Base-by-base conservation (phyloP, 2,113 vertebrate genomes). In the Neotoma lepida region DNA sequence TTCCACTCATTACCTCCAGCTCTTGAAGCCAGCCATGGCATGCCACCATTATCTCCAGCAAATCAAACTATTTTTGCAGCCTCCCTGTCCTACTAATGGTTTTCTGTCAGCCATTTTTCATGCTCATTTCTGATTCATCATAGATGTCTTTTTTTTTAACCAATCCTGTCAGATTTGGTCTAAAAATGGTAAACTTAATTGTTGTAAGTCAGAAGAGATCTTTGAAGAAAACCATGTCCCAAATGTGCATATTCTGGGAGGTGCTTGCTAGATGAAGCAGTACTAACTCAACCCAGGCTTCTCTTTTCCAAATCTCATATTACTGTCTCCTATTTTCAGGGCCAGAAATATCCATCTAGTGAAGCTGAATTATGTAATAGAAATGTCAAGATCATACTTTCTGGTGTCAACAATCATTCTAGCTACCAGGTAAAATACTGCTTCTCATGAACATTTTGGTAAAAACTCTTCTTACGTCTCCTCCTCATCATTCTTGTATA, bases 281-380 rank as follows among this genome's bases (percentile, higher is more conserved):
- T 33, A 28, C 97, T 87, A 18, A 61, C 81, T 92, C 86, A 81
- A 86, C 91, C 24, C 71, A 86, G 56, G 63, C 3, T 46, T 88
- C 14, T 91, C 70, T 13, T 91, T 70, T 10, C 12, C 74, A 6
- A 14, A 4, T 81, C 39, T 63, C 13, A 35, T 86, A 68, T 77
- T 71, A 66, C 54, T 80, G 85, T 58, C 35, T 91, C 88, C 26
- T 84, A 41, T 93, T 94, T 95, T 90, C 63, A 86, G 13, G 51
- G 33, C 15, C 41, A 71, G 74, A 90, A 33, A 70, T 70, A 82
- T 10, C 39, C 58, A 86, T 22, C 56, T 51, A 89, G 14, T 54
- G 80, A 90, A 78, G 33, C 7, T 76, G 74, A 86, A 56, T 18
- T 18, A 7, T 22, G 13, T 18, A 76, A 82, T 1, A 76, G n/a